These are phyloP conservation scores for Drosophila anomalata DNA, from an alignment of 2,888 invertebrate genomes.

Conservation along the genomic window DNA sequence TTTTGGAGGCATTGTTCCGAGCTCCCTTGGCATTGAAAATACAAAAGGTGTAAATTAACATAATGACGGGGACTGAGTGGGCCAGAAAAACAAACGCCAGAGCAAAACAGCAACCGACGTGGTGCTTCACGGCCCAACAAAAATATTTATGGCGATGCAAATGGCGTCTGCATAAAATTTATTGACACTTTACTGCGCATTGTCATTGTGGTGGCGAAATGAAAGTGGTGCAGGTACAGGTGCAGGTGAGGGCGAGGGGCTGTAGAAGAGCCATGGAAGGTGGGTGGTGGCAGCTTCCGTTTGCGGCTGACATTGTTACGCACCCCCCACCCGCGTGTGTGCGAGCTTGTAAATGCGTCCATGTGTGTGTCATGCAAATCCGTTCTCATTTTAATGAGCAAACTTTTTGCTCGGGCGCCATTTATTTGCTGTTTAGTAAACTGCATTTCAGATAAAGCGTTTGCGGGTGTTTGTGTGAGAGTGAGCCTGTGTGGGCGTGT, in stretches of 20 bases:
- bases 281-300: constrained; percentile 1
- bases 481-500: constrained; percentile 2
- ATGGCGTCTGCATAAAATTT: constrained; percentile 79
- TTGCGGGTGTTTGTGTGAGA: neutral
- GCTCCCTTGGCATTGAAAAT: constrained; percentile 32
- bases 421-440: constrained; percentile 66
- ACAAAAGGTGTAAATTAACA: constrained; percentile 69
- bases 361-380: constrained; percentile 33
- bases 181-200: constrained; percentile 74
- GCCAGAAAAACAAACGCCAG: constrained; percentile 30
- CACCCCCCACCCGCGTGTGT: constrained; percentile 39
- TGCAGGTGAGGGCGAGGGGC: neutral
- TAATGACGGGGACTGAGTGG: constrained; percentile 51
- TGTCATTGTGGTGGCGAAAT: constrained; percentile 61
- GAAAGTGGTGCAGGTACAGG: neutral
- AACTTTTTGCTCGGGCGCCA: constrained; percentile 59
- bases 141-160: constrained; percentile 73
- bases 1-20: constrained; percentile 33
- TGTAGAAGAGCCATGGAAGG: too few relatives aligned
- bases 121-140: constrained; percentile 40
- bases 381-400: constrained; percentile 72
- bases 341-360: neutral
- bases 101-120: constrained; percentile 27
- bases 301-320: constrained; percentile 73
- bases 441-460: constrained; percentile 52